These are phyloP conservation scores for Cecropterus lyciades DNA, from an alignment of 1,140 invertebrate genomes.

Conservation along the genomic window DNA sequence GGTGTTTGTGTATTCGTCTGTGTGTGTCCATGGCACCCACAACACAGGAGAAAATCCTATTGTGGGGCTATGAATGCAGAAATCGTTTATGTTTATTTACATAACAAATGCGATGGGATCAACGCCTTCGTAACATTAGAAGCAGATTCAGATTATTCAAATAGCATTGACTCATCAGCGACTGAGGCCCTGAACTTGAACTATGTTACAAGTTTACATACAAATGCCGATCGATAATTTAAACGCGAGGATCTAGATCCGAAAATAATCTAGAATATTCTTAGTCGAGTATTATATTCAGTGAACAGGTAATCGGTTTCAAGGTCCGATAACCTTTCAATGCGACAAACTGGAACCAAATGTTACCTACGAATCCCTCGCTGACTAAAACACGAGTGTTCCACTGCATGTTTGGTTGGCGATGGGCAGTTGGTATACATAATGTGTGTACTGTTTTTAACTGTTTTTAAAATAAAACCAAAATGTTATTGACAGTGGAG, in stretches of 20 bases:
- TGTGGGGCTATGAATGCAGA: no score
- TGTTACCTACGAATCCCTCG: no score
- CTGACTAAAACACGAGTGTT: no score
- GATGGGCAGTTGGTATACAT: no score
- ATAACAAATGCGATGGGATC: constrained; percentile 24
- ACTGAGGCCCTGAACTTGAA: constrained; percentile 32
- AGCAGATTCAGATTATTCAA: constrained; percentile 28
- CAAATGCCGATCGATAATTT: constrained; percentile 25
- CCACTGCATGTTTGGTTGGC: no score
- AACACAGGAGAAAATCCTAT: no score
- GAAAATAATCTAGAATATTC: constrained; percentile 8
- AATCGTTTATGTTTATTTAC: no score
- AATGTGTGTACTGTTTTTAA: no score
- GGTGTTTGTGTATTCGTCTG: no score
- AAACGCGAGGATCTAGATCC: constrained; percentile 20
- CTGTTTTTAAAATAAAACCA: no score
- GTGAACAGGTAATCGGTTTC: not conserved
- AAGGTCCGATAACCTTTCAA: not conserved
- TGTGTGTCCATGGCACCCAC: no score
- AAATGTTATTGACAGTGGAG: no score
- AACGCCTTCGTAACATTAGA: constrained; percentile 29
- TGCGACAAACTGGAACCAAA: not conserved
- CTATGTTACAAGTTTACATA: constrained; percentile 20
- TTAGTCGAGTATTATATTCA: not conserved
- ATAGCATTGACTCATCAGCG: constrained; percentile 29